Evolutionary conservation across 1,140 invertebrate species (phyloP).

Genomic region (Helicorthomorpha holstii): DNA sequence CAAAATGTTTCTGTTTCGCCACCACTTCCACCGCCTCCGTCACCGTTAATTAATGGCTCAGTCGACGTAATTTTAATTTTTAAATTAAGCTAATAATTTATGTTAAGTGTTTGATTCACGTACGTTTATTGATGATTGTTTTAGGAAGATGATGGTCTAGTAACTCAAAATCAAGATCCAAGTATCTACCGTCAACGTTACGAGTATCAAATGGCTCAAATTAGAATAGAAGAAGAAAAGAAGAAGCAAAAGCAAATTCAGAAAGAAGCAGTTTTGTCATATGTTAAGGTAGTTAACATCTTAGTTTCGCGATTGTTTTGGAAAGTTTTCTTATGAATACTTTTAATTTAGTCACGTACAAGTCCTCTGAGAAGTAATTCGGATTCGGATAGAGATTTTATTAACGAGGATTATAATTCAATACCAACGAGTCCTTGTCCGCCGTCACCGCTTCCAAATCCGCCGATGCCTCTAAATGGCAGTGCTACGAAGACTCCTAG

Average conservation of each 20-base stretch:
- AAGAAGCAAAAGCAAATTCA: constrained; percentile 17
- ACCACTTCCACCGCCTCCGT: too few relatives aligned
- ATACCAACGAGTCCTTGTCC: constrained; percentile 3
- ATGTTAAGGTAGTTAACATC: constrained; percentile 21
- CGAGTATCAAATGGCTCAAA: constrained; percentile 15
- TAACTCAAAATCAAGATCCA: constrained; percentile 12
- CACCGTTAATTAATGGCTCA: too few relatives aligned
- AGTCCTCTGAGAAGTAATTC: background rate
- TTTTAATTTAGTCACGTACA: constrained; percentile 3
- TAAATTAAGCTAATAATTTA: too few relatives aligned
- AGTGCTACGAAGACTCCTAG: background rate
- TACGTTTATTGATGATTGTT: too few relatives aligned
- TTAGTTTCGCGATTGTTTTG: background rate
- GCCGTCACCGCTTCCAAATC: background rate
- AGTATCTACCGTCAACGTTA: constrained; percentile 16
- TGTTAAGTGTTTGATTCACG: too few relatives aligned
- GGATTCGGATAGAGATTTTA: background rate
- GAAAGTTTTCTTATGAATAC: background rate
- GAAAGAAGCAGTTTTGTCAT: constrained; percentile 23
- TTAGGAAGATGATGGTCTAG: constrained; percentile 16
- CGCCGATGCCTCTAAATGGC: background rate
- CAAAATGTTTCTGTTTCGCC: too few relatives aligned
- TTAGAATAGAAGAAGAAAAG: constrained; percentile 18
- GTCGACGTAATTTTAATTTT: too few relatives aligned
- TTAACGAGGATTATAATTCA: constrained; percentile 1